phyloP scores from a whole-genome alignment of 2,113 vertebrate species.

The Dipodomys stephensi region DNA sequence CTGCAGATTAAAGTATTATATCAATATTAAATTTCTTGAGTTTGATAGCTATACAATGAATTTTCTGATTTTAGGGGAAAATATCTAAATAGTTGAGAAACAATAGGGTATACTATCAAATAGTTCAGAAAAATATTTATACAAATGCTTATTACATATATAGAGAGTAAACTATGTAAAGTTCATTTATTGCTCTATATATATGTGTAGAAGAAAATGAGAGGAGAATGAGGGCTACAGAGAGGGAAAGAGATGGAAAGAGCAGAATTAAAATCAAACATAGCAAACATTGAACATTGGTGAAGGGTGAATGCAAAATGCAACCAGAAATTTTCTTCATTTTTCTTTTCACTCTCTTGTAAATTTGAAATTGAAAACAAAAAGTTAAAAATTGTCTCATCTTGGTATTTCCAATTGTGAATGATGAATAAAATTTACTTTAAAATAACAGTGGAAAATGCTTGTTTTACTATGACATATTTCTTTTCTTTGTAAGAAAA shows the following conservation, averaged over 20 bases:
- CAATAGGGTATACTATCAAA: neutral
- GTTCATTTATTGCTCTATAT: neutral
- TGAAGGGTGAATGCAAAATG: neutral
- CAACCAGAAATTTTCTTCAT: neutral
- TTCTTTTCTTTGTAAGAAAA: conserved; percentile 35
- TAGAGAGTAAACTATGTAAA: neutral
- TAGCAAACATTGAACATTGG: conserved; percentile 34
- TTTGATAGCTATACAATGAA: neutral
- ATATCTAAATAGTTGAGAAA: neutral
- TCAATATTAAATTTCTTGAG: conserved; percentile 42
- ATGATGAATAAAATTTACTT: conserved; percentile 40
- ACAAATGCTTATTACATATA: neutral
- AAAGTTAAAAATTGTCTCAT: neutral
- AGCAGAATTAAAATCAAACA: conserved; percentile 17
- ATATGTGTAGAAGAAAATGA: neutral
- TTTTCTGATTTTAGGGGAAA: neutral
- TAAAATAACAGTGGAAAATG: conserved; percentile 40
- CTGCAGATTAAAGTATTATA: conserved; percentile 21
- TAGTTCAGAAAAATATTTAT: conserved; percentile 16
- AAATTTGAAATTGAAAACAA: conserved; percentile 14
- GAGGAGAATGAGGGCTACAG: too few species aligned
- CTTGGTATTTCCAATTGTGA: conserved; percentile 45
- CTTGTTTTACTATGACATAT: conserved; percentile 26
- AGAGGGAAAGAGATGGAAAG: neutral
- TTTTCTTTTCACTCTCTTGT: neutral